phyloP scores from a whole-genome alignment of 2,797 vertebrate genomes.

The Chrosomus eos region DNA sequence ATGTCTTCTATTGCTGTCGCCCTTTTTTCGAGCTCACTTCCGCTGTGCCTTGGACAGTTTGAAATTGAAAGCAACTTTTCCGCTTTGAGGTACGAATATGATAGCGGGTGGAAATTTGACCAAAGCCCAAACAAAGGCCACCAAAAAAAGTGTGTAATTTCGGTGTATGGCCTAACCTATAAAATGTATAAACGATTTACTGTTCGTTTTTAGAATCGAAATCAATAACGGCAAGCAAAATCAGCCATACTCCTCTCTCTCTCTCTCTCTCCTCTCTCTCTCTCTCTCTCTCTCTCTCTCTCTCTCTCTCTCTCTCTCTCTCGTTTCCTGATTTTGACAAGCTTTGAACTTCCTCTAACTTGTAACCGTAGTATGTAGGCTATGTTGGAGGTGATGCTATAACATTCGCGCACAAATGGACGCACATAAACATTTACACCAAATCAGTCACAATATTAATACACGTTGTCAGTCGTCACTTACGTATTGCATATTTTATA shows the following conservation, averaged over 20 bases:
- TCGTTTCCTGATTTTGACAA: conserved; percentile 11
- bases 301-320: conserved; percentile 11
- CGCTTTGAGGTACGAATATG: neutral
- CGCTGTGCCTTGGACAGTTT: neutral
- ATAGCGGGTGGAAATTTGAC: neutral
- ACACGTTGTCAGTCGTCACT: neutral
- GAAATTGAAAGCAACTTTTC: neutral
- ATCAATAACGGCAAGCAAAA: neutral
- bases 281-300: conserved; percentile 2
- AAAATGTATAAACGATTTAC: neutral
- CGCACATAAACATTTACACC: no score
- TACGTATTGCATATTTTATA: neutral
- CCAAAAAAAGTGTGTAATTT: neutral
- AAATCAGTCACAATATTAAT: neutral
- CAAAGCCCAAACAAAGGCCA: neutral
- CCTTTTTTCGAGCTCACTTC: conserved; percentile 23
- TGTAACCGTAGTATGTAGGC: neutral
- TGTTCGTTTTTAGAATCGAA: neutral
- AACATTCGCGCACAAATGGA: neutral
- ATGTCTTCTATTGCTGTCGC: neutral
- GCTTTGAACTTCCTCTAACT: conserved; percentile 12
- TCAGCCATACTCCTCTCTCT: neutral
- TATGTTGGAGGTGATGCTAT: neutral
- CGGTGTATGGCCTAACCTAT: neutral
- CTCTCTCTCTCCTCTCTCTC: conserved; percentile 3